These are phyloP conservation scores for western clawed frog (Xenopus tropicalis) DNA, from an alignment of 2,113 vertebrate genomes.

Conservation along the genomic window DNA sequence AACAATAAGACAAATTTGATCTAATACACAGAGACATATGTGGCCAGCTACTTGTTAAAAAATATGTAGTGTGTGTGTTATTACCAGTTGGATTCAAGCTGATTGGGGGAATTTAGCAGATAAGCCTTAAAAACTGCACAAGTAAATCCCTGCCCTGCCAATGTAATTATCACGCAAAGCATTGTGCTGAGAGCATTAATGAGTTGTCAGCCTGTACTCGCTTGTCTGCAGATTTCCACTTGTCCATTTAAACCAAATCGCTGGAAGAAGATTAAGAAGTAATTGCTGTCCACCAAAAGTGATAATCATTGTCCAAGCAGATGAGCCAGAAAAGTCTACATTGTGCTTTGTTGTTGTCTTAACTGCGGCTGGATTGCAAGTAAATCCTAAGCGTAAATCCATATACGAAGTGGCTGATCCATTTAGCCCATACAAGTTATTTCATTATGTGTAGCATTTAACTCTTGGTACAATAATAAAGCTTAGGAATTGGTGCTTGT, in stretches of 20 bases:
- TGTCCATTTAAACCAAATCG: slow-evolving; percentile 29
- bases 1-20: no score
- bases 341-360: slow-evolving; percentile 28
- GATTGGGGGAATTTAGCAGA: background rate
- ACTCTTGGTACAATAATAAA: no score
- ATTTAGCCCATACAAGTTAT: slow-evolving; percentile 6
- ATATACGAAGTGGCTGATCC: slow-evolving; percentile 11
- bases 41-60: background rate
- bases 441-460: background rate
- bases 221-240: slow-evolving; percentile 20
- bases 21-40: no score
- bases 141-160: background rate
- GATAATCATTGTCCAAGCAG: slow-evolving; percentile 18
- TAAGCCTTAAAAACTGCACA: background rate
- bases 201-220: slow-evolving; percentile 8
- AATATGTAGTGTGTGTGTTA: background rate
- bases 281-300: slow-evolving; percentile 16
- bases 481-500: no score
- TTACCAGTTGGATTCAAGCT: background rate
- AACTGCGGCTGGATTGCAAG: slow-evolving; percentile 19
- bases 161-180: slow-evolving; percentile 28
- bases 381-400: slow-evolving; percentile 26
- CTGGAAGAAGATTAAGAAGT: slow-evolving; percentile 22
- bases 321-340: slow-evolving; percentile 22
- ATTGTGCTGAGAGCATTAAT: slow-evolving; percentile 7